Conservation (phyloP, 2,888 invertebrate genomes). For the Rhorus exstirpatorius region DNA sequence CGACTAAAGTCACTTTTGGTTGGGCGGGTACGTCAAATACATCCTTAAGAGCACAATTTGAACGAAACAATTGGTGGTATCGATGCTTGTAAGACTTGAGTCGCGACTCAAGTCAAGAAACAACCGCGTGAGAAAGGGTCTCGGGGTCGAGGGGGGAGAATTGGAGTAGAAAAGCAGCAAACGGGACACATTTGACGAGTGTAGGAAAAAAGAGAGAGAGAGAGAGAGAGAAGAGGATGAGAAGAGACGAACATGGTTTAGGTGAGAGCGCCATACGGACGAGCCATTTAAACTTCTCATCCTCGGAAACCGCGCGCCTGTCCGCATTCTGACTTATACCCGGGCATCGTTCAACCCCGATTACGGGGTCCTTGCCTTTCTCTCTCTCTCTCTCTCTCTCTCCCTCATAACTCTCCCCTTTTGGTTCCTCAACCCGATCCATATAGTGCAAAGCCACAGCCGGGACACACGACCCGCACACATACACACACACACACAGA, state of each 20-base stretch:
- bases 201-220: neutral
- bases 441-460: conserved; percentile 49
- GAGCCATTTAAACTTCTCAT: conserved; percentile 86
- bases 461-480: conserved; percentile 35
- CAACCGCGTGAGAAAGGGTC: conserved; percentile 39
- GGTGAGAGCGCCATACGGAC: conserved; percentile 84
- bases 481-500: neutral
- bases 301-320: conserved; percentile 84
- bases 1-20: too few species aligned
- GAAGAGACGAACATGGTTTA: conserved; percentile 73
- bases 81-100: neutral
- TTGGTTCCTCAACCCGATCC: conserved; percentile 57
- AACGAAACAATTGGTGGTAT: neutral
- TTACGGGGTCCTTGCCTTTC: conserved; percentile 72
- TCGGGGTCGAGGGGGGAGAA: conserved; percentile 9
- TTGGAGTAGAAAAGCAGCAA: conserved; percentile 40
- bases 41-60: neutral
- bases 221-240: conserved; percentile 56
- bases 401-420: conserved; percentile 42
- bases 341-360: conserved; percentile 84
- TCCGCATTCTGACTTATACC: conserved; percentile 86
- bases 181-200: conserved; percentile 62
- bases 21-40: too few species aligned
- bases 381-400: conserved; percentile 57
- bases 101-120: conserved; percentile 20